Conservation (phyloP, 2,888 invertebrate species). For the Chrysopilus asiliformis region DNA sequence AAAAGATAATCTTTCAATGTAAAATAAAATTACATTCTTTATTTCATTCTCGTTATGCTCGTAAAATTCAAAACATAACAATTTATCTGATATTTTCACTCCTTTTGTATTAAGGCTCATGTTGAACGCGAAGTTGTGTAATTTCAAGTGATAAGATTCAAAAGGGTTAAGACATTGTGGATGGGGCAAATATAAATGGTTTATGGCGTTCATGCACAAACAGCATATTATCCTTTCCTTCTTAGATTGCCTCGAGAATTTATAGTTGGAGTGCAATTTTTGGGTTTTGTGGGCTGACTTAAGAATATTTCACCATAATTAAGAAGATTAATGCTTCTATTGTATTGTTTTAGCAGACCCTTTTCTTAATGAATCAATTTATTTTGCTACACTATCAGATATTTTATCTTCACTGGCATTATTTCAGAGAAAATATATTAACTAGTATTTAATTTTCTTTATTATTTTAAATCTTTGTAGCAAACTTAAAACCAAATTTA, state of each 20-base stretch:
- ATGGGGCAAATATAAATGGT: too few relatives aligned
- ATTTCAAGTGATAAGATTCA: too few relatives aligned
- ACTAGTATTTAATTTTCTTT: too few relatives aligned
- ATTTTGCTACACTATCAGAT: too few relatives aligned
- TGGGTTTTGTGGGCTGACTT: constrained; percentile 8
- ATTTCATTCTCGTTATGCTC: too few relatives aligned
- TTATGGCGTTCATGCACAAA: neutral
- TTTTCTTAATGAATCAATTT: constrained; percentile 38
- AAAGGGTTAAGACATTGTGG: too few relatives aligned
- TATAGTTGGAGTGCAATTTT: constrained; percentile 7
- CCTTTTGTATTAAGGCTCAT: neutral
- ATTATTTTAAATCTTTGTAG: too few relatives aligned
- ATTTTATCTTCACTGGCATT: too few relatives aligned
- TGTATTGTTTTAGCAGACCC: constrained; percentile 23
- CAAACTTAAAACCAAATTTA: too few relatives aligned
- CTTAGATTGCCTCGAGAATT: constrained; percentile 4
- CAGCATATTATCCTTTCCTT: neutral
- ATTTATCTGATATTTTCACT: neutral
- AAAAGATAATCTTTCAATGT: neutral
- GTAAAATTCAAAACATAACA: too few relatives aligned
- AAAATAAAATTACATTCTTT: too few relatives aligned
- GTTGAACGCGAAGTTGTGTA: constrained; percentile 1
- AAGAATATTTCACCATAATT: constrained; percentile 7
- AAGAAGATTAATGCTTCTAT: constrained; percentile 9
- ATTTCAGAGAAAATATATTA: too few relatives aligned